A percentile compares a stretch with the other conserved stretches of the same genome.
Conservation (phyloP, 2,113 vertebrate genomes). For the Anseranas semipalmata region DNA sequence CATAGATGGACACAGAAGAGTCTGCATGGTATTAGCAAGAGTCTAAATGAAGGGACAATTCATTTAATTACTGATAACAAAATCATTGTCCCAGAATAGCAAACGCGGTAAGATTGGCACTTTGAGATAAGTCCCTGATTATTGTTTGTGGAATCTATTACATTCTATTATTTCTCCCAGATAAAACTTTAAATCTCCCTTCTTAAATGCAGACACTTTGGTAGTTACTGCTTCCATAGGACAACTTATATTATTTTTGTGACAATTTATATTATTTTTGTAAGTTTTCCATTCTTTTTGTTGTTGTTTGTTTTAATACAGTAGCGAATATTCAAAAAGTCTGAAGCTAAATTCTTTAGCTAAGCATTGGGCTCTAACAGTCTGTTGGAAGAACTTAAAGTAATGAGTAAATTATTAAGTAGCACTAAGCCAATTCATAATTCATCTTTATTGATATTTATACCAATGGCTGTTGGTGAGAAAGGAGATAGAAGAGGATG, state of each 20-base stretch:
- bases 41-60: constrained; percentile 13
- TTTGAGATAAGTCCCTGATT: constrained; percentile 13
- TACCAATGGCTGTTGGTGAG: not conserved
- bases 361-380: not conserved
- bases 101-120: constrained; percentile 49
- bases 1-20: constrained; percentile 10
- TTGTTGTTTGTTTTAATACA: not conserved
- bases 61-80: constrained; percentile 55
- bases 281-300: not conserved
- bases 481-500: not conserved
- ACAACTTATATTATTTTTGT: not conserved
- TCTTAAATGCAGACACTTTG: not conserved
- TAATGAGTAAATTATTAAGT: constrained; percentile 25
- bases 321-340: not conserved
- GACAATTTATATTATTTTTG: not conserved
- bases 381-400: not conserved
- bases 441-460: constrained; percentile 17
- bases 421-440: constrained; percentile 13
- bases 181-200: constrained; percentile 26
- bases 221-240: not conserved
- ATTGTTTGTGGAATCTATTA: constrained; percentile 22
- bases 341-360: not conserved
- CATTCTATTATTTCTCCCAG: constrained; percentile 11
- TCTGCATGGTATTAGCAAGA: not conserved
- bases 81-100: constrained; percentile 56